Base-by-base conservation (phyloP, 2,888 invertebrate species). In the Cerceris ruficornis region DNA sequence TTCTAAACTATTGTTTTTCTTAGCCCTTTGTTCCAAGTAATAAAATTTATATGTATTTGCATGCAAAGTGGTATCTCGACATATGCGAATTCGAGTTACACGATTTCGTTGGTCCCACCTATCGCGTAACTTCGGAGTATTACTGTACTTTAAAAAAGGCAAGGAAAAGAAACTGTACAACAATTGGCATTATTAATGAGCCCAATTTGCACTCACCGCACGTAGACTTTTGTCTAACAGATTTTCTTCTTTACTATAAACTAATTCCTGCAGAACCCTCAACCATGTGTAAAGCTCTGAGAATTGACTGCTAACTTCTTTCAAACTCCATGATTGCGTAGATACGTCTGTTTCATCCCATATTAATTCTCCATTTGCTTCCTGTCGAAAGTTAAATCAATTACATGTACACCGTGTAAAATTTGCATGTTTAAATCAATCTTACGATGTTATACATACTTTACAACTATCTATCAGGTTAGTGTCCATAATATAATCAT, bases 401-500 rank as follows among this genome's bases (percentile, higher is more conserved):
- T 59, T 2, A 57, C 11, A 39, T 28, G 7, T 15, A 54, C 13
- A 66, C 14, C 2, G 6, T 14, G 42, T 49, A 7, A 14, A 28
- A 6, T 14, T 57, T 9, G n/a, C 17, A 42, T 7, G 0, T 60
- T 28, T 28, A 28, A 6, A 42, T 52, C 13, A 0, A n/a, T 58
- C 54, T 4, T 49, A 17, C 4, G 42, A 13, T n/a, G 7, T 52
- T 8, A n/a, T 9, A 64, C 80, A 14, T 92, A 95, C 95, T 92
- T 95, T 95, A 94, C 98, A 98, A 86, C 96, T 96, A 91, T 98
- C 97, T 80, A 98, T 96, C 86, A 98, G 96, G 93, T 98, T 96
- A 90, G 97, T 97, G 93, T 98, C 98, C 98, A 98, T 98, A 90
- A 98, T 97, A 93, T 97, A 98, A 92, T 98, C 96, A 93, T 98